Evolutionary conservation across 1,140 invertebrate species (phyloP), one percentile per base, ranked within the genome.

Genomic region (Wasmannia auropunctata): DNA sequence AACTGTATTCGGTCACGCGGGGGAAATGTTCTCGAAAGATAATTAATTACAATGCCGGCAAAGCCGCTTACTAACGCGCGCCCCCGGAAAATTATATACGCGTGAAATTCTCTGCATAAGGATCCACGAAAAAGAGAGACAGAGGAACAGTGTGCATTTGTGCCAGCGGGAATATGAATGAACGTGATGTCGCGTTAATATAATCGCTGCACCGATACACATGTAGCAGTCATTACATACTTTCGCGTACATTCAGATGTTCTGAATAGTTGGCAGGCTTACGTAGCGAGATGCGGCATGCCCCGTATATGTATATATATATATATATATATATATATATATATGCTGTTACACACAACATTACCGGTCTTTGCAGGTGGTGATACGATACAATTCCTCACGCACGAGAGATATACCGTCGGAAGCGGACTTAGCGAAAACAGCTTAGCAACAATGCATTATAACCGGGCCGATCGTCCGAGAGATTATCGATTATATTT

Each of bases 21-120:
- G n/a, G 69, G 4, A 54, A 83, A 56, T 11, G 65, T 25, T 70
- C n/a, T 43, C 63, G 28, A 43, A 46, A 54, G 43, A 76, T 67
- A 34, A 54, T 74, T 62, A 58, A 65, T 75, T 49, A 43, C 31
- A 58, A 51, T 40, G 40, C 2, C 37, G 19, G 34, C 25, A 88
- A 87, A 88, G 77, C 80, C 63, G 54, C 72, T 87, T 87, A 87
- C 51, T 37, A 37, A 43, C 40, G 7, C 25, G n/a, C n/a, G n/a
- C n/a, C n/a, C 22, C 37, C 14, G 46, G 51, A 86, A 88, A 72
- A 46, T 63, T 31, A 49, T 56, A 37, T 60, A 58, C 22, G 22
- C 34, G 28, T 54, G 43, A 67, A 56, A 70, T 37, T 40, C 46
- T 28, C 46, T 28, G 56, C 46, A n/a, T 49, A 79, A 46, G 34